Conservation (phyloP, 2,797 vertebrate species). For the Sebastes nivosus region DNA sequence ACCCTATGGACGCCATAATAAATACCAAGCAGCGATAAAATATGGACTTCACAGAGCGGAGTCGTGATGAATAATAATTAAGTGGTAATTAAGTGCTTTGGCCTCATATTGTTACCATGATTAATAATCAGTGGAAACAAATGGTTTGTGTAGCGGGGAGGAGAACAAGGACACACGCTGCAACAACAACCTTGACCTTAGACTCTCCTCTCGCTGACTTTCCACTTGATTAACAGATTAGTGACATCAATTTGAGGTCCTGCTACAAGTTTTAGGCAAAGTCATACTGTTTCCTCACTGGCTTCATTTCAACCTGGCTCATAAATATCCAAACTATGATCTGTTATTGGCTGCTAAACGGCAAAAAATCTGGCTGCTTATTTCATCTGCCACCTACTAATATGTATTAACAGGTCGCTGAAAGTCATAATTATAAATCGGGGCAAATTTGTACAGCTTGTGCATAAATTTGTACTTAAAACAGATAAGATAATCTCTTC, state of each 20-base stretch:
- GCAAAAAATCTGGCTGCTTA: slow-evolving; percentile 4
- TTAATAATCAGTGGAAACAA: slow-evolving; percentile 33
- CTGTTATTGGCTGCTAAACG: background rate
- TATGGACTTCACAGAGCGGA: slow-evolving; percentile 1
- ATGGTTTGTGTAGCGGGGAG: slow-evolving; percentile 8
- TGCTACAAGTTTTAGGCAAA: slow-evolving; percentile 27
- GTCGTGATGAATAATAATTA: slow-evolving; percentile 29
- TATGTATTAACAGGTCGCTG: background rate
- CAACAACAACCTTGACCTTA: slow-evolving; percentile 43
- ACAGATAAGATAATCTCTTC: slow-evolving; percentile 15
- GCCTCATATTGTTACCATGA: slow-evolving; percentile 26
- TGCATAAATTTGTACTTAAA: slow-evolving; percentile 3
- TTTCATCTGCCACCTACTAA: background rate
- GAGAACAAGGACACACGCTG: slow-evolving; percentile 8
- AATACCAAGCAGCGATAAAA: slow-evolving; percentile 22
- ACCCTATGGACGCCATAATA: slow-evolving; percentile 1
- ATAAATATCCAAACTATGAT: slow-evolving; percentile 7
- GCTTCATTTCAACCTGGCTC: slow-evolving; percentile 26
- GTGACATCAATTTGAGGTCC: slow-evolving; percentile 33
- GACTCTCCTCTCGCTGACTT: slow-evolving; percentile 37
- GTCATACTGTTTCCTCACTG: slow-evolving; percentile 12
- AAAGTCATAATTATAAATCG: background rate
- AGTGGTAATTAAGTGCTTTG: slow-evolving; percentile 41
- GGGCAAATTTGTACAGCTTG: background rate
- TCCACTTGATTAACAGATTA: slow-evolving; percentile 45